Evolutionary conservation across 1,140 invertebrate genomes (phyloP).

Genomic region (Steinernema feltiae): DNA sequence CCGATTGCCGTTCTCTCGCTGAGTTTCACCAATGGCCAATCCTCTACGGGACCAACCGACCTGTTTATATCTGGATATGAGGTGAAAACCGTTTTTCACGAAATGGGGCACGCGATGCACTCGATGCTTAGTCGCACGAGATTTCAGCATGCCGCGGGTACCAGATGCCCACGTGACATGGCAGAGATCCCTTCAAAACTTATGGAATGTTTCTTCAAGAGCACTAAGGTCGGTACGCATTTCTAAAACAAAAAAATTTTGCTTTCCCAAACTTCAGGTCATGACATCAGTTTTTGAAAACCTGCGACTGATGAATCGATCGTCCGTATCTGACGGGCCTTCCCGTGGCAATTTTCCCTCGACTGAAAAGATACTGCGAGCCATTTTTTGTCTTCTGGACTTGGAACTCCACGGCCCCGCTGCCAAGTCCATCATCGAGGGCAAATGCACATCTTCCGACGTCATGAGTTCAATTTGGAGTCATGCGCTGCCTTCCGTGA

Average conservation of each 20-base stretch:
- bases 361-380: constrained; percentile 48
- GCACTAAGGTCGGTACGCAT: constrained; percentile 68
- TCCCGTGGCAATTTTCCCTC: constrained; percentile 41
- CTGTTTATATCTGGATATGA: constrained; percentile 62
- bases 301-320: too few species aligned
- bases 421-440: constrained; percentile 35
- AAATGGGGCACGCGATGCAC: constrained; percentile 98
- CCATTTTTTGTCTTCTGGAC: constrained; percentile 50
- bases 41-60: not conserved
- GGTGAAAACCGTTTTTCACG: constrained; percentile 94
- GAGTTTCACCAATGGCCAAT: constrained; percentile 42
- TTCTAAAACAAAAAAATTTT: not conserved
- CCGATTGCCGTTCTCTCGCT: constrained; percentile 90
- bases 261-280: constrained; percentile 19
- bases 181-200: constrained; percentile 95
- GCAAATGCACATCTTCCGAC: constrained; percentile 65
- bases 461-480: constrained; percentile 74
- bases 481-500: constrained; percentile 58
- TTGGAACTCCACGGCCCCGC: constrained; percentile 48
- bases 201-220: constrained; percentile 93
- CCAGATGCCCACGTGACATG: constrained; percentile 90
- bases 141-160: constrained; percentile 89
- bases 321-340: constrained; percentile 35
- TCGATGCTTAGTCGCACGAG: constrained; percentile 90
- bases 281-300: constrained; percentile 20